phyloP scores from a whole-genome alignment of 2,888 invertebrate genomes.

The Drosophila stalkeri region DNA sequence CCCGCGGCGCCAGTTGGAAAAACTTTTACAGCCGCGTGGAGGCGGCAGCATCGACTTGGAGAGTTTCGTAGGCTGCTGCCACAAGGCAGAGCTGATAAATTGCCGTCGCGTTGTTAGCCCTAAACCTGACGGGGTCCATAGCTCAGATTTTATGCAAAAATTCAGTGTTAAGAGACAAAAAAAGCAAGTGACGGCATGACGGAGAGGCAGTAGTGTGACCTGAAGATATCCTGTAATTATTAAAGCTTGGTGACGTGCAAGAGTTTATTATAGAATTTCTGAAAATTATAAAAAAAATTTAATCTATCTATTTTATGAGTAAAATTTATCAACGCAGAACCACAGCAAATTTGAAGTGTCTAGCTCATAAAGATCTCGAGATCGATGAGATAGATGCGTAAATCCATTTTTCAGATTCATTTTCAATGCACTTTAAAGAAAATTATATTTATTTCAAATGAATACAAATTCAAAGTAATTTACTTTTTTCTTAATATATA shows the following conservation, averaged over 20 bases:
- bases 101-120: constrained; percentile 56
- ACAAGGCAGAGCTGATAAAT: constrained; percentile 69
- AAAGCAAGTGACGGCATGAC: background rate
- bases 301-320: background rate
- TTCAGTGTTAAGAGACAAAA: constrained; percentile 26
- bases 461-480: background rate
- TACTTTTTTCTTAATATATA: background rate
- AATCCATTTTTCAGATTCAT: too few relatives aligned
- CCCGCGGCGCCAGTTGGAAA: constrained; percentile 65
- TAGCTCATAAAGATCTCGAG: background rate
- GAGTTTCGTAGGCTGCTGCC: constrained; percentile 57
- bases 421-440: too few relatives aligned
- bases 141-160: constrained; percentile 73
- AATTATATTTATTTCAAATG: background rate
- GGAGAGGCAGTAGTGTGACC: background rate
- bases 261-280: background rate
- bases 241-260: background rate
- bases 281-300: background rate
- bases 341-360: background rate
- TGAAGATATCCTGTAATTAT: background rate
- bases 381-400: background rate
- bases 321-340: background rate
- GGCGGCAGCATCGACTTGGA: constrained; percentile 16
- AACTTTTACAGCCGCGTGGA: constrained; percentile 62
- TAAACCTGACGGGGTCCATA: constrained; percentile 51